Evolutionary conservation across 2,797 vertebrate genomes (phyloP), one percentile per base, ranked within the genome.

Genomic region (Brachyrhaphis roseni): DNA sequence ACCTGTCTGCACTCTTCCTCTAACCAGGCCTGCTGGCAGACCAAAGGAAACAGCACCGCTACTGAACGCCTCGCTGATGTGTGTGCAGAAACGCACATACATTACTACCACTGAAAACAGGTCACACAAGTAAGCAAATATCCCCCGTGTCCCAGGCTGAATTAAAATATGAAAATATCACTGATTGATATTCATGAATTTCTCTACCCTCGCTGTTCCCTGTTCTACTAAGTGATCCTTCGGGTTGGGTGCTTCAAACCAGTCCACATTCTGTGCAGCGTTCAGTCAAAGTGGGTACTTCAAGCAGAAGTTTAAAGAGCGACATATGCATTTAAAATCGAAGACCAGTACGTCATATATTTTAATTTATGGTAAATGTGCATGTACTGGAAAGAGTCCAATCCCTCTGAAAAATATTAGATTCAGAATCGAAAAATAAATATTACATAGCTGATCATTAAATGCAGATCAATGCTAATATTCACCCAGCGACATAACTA

Each of bases 11-110:
- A 75, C 10, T 26, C 80, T 71, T 51, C 72, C 75, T 84, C 73
- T 51, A 73, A 72, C 78, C 43, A 13, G 34, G 47, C 62, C 78
- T 64, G 71, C 77, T 76, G 77, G 73, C 77, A 85, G 10, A 80
- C 78, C 53, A 83, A 86, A 83, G 57, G 64, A 72, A 80, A 46
- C 11, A 26, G 23, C 0, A 18, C 64, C 0, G 12, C 72, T 70
- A 73, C 74, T 71, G 16, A 83, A 74, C 88, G 71, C 78, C 73
- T 73, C 81, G 72, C 81, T 79, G 47, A 39, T 74, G 62, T 49
- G 8, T 45, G 59, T 47, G 31, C n/a, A 18, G 18, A 36, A 62
- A 46, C 62, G 51, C 66, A 79, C 31, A 57, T 16, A 75, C 36
- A 72, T 15, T 34, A 72, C 36, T 70, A 79, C 71, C 55, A 76